Base-by-base conservation (phyloP, 2,888 invertebrate genomes). In the Macaria liturata region DNA sequence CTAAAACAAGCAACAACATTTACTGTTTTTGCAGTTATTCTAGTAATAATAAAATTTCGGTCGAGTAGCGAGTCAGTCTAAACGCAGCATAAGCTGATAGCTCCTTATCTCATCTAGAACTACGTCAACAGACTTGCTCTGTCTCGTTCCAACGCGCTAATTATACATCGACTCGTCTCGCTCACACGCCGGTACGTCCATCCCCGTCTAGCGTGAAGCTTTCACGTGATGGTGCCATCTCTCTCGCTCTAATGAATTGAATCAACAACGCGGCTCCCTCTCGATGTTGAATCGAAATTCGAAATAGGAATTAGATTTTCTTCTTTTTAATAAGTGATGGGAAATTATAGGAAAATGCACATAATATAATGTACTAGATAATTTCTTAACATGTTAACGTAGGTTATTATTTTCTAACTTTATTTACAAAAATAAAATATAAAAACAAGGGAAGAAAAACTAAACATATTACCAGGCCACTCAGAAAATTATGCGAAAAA, bases 91-190 rank as follows among this genome's bases (percentile, higher is more conserved):
- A 80, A 78, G 80, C 84, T 89, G 91, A 90, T 90, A 90, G 88
- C 86, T 86, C 88, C 90, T 89, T 89, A 89, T 89, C 88, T 88
- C 88, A 86, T 88, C 88, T 85, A 87, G 86, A 81, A 86, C 88
- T 88, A 87, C 90, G 90, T 88, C 90, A 89, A 89, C 90, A 89
- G 84, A 85, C 81, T 76, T 63, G 67, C 59, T 67, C 80, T 62
- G 70, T 88, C 86, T 66, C 76, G 72, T 47, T 88, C 83, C 68
- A 50, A 59, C 85, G 20, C 66, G 63, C 31, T 64, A 65, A 67
- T 65, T 61, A 66, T 66, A 60, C 60, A 67, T 75, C 68, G 56
- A 34, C 48, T 58, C 61, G 57, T 82, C 76, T 61, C 76, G 48
- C 62, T 81, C 74, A 61, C 70, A 66, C 76, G 70, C 73, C 70